Evolutionary conservation across 1,140 invertebrate genomes (phyloP), one percentile per base, ranked within the genome.

Genomic region (Amyelois transitella): DNA sequence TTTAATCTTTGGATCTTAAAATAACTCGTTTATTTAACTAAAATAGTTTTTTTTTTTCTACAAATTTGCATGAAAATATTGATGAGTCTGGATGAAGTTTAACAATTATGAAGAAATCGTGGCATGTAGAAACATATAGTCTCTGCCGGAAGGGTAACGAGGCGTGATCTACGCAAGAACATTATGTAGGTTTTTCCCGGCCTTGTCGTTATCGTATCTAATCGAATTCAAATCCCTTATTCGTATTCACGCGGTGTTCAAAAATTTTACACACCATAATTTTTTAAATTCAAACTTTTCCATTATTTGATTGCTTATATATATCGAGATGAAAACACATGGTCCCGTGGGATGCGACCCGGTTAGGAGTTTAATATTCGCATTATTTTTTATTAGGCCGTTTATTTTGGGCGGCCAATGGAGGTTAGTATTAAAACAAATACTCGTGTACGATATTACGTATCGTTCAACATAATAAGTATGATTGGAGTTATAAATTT

Each of bases 331-430:
- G 45, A 21, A 48, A 48, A 56, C 48, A 67, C 49, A 47, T 50
- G 53, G 43, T 17, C 60, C 63, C 57, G 10, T 10, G 49, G 66
- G 66, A 60, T 45, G 51, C 47, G 19, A 21, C 58, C 55, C 56
- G 47, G 53, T 55, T 61, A 28, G 53, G 51, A 51, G 61, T 69
- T 73, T 73, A 69, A 69, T 69, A 71, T 62, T 28, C 55, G 52
- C 61, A 60, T 73, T 68, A 69, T 59, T 71, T 71, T 76, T 74
- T 77, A 74, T 72, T 65, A 66, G 21, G 22, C 47, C 62, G 49
- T 49, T 52, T 64, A 64, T 60, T 55, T 66, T 51, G 28, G 24
- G 7, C 32, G 18, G 58, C 52, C 60, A 52, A 72, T 66, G 62
- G 43, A 28, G 44, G 10, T 17, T 43, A 44, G 45, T 56, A 66